Evolutionary conservation across 1,140 invertebrate genomes (phyloP).

Genomic region (Drosophila sucinea): DNA sequence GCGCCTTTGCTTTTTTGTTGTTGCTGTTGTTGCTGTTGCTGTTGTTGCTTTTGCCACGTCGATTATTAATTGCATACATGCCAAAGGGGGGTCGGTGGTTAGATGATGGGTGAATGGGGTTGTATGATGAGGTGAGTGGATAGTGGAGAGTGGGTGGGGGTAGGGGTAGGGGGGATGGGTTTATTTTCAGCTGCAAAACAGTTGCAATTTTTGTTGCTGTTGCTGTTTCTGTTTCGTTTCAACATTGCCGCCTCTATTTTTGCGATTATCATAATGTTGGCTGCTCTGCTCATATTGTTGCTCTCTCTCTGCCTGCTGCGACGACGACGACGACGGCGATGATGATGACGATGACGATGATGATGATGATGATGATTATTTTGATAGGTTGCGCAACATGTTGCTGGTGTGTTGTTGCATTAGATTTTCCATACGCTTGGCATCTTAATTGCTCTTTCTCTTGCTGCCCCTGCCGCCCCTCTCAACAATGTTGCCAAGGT

Average conservation of each 20-base stretch:
- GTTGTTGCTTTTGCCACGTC: constrained; percentile 38
- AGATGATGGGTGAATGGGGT: neutral
- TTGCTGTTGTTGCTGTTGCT: constrained; percentile 13
- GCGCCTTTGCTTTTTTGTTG: constrained; percentile 7
- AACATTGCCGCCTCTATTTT: constrained; percentile 68
- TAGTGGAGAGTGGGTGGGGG: neutral
- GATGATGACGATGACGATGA: constrained; percentile 27
- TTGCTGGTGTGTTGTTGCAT: constrained; percentile 43
- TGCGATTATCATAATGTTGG: constrained; percentile 78
- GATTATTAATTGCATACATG: constrained; percentile 78
- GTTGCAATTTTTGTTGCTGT: constrained; percentile 66
- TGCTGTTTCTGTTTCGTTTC: constrained; percentile 55
- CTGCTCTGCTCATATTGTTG: constrained; percentile 51
- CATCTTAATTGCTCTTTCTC: constrained; percentile 64
- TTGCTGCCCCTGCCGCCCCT: neutral
- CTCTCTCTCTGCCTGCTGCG: constrained; percentile 29
- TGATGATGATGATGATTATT: constrained; percentile 72
- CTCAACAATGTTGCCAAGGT: constrained; percentile 71
- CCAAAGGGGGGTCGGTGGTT: constrained; percentile 29
- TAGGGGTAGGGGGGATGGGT: neutral
- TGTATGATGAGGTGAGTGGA: constrained; percentile 14
- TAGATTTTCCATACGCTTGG: constrained; percentile 34
- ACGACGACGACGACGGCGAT: constrained; percentile 31
- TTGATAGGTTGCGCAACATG: constrained; percentile 81
- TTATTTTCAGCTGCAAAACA: constrained; percentile 63